These are phyloP conservation scores for Caenorhabditis afra DNA, from an alignment of 2,888 invertebrate species.

Conservation along the genomic window DNA sequence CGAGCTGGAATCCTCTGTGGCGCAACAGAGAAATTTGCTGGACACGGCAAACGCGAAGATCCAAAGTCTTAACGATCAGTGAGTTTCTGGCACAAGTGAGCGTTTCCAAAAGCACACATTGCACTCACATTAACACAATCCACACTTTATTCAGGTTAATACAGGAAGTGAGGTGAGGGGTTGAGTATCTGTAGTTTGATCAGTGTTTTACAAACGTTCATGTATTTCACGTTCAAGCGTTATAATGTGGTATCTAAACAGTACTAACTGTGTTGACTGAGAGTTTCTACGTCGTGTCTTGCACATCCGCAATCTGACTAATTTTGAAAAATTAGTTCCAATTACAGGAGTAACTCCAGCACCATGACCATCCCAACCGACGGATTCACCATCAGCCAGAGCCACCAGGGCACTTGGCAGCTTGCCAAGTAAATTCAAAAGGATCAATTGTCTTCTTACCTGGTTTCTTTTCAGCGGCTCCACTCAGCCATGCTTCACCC, in stretches of 20 bases:
- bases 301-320: neutral
- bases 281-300: conserved; percentile 9
- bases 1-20: conserved; percentile 71
- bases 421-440: conserved; percentile 39
- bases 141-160: conserved; percentile 49
- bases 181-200: conserved; percentile 3
- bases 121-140: neutral
- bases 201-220: neutral
- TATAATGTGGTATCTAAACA: neutral
- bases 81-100: conserved; percentile 14
- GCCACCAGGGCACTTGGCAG: conserved; percentile 45
- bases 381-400: conserved; percentile 60
- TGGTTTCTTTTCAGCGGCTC: conserved; percentile 33
- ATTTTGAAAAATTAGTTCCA: neutral
- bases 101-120: neutral
- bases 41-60: conserved; percentile 67
- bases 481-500: conserved; percentile 37
- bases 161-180: conserved; percentile 60
- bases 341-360: conserved; percentile 48
- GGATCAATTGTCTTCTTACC: neutral
- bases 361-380: conserved; percentile 48
- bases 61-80: conserved; percentile 67
- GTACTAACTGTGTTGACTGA: conserved; percentile 5
- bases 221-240: neutral
- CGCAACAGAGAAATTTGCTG: conserved; percentile 70